Percentiles rank a stretch among this genome's conserved stretches.
Evolutionary conservation across 2,888 invertebrate species (phyloP).

Genomic region (Arge pagana): DNA sequence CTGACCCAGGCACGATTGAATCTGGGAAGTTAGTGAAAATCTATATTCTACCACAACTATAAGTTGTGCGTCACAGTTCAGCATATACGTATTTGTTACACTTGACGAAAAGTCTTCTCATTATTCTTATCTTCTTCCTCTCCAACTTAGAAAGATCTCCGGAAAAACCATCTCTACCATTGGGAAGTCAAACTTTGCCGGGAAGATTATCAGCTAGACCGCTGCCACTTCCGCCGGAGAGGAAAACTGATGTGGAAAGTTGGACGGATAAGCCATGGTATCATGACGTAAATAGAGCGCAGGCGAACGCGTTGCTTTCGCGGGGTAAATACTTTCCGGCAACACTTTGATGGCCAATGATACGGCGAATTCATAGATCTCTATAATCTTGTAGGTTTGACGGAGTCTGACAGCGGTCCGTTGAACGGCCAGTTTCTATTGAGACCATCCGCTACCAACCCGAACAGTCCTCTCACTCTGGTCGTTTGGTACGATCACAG

Average conservation of each 20-base stretch:
- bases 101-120: no score
- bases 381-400: no score
- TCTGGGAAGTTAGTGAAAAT: slow-evolving; percentile 54
- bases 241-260: slow-evolving; percentile 31
- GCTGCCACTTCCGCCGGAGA: slow-evolving; percentile 48
- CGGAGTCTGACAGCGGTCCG: no score
- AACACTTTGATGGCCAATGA: no score
- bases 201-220: slow-evolving; percentile 48
- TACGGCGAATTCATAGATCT: no score
- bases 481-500: slow-evolving; percentile 54
- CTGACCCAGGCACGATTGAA: slow-evolving; percentile 53
- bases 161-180: no score
- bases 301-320: slow-evolving; percentile 48
- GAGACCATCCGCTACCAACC: slow-evolving; percentile 52
- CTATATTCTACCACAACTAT: no score
- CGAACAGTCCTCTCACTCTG: slow-evolving; percentile 55
- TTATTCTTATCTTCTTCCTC: no score
- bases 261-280: slow-evolving; percentile 52
- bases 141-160: slow-evolving; percentile 54
- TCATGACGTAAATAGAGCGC: slow-evolving; percentile 50
- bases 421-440: slow-evolving; percentile 56
- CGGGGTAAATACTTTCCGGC: no score
- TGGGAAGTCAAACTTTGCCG: no score
- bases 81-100: no score
- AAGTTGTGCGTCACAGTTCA: no score